These are phyloP conservation scores for Thalassophryne amazonica DNA, from an alignment of 2,797 vertebrate species.

Conservation along the genomic window DNA sequence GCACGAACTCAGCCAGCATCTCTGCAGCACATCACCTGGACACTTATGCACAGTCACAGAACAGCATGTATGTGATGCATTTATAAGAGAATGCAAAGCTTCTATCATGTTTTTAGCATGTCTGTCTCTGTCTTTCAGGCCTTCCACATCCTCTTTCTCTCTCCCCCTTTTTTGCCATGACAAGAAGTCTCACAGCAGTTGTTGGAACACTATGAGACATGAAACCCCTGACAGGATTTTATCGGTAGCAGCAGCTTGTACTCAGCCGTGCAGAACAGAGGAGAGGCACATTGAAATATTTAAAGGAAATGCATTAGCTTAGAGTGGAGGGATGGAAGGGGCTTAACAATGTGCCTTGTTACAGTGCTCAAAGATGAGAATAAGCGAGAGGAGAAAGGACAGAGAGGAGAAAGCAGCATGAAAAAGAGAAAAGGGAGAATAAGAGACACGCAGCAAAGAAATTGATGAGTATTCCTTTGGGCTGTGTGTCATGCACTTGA, in stretches of 20 bases:
- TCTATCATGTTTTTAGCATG: conserved; percentile 41
- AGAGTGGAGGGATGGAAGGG: conserved; percentile 43
- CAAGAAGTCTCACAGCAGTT: conserved; percentile 24
- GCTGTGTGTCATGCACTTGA: neutral
- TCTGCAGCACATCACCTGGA: conserved; percentile 3
- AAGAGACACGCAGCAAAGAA: neutral
- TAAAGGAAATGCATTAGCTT: conserved; percentile 77
- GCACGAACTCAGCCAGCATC: conserved; percentile 50
- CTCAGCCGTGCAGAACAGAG: conserved; percentile 57
- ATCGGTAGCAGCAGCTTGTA: conserved; percentile 37
- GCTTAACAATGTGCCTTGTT: conserved; percentile 41
- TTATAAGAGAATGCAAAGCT: conserved; percentile 7
- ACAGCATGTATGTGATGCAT: conserved; percentile 6
- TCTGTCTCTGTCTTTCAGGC: conserved; percentile 11
- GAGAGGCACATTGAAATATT: conserved; percentile 77
- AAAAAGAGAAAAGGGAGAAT: neutral
- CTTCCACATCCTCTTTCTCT: conserved; percentile 21
- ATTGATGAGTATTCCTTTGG: conserved; percentile 5
- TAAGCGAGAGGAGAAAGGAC: neutral
- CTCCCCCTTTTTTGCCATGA: conserved; percentile 3
- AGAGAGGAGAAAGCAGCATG: neutral
- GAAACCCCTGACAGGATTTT: conserved; percentile 40
- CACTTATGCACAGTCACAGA: neutral
- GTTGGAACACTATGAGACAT: conserved; percentile 40
- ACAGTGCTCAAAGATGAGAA: conserved; percentile 58